Conservation (phyloP, 2,888 invertebrate species). For the Lasiommata megera region DNA sequence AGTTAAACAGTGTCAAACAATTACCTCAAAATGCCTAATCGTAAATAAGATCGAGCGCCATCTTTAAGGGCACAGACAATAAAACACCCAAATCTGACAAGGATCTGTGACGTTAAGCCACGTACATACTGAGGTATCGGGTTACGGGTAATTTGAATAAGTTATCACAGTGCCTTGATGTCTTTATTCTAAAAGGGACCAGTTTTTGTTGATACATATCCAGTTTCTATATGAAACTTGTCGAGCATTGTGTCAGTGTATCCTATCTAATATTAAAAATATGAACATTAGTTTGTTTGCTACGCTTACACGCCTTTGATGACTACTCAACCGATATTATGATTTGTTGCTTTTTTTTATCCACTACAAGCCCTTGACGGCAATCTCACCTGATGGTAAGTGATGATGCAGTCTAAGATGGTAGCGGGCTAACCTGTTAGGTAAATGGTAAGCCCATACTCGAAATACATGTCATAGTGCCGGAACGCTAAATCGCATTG, state of each 20-base stretch:
- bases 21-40: conserved; percentile 19
- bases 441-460: too few species aligned
- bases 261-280: too few species aligned
- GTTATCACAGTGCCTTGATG: conserved; percentile 60
- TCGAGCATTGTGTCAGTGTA: neutral
- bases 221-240: conserved; percentile 17
- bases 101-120: conserved; percentile 46
- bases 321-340: too few species aligned
- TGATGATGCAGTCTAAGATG: too few species aligned
- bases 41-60: conserved; percentile 26
- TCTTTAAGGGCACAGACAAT: conserved; percentile 25
- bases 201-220: conserved; percentile 26
- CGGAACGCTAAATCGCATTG: too few species aligned
- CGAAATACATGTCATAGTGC: too few species aligned
- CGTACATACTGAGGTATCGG: conserved; percentile 61
- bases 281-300: too few species aligned
- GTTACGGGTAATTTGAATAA: conserved; percentile 73
- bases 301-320: too few species aligned
- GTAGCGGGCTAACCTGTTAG: too few species aligned
- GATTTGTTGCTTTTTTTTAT: too few species aligned
- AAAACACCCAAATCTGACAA: conserved; percentile 41
- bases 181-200: conserved; percentile 61
- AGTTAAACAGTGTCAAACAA: conserved; percentile 24
- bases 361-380: too few species aligned
- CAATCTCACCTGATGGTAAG: too few species aligned